Conservation (phyloP, 2,888 invertebrate species). For the Cactoblastis cactorum region DNA sequence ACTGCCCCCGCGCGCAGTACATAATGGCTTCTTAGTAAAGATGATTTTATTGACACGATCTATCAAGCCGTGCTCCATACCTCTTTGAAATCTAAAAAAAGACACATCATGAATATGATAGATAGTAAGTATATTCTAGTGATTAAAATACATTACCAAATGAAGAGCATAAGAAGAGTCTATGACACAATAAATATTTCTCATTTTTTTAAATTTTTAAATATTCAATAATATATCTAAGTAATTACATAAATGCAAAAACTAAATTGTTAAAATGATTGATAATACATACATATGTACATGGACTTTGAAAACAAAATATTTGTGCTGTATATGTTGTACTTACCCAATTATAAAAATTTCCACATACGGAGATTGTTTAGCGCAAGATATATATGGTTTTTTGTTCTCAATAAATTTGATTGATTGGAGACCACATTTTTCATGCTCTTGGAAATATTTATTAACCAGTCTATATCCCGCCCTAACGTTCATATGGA, state of each 20-base stretch:
- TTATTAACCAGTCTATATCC: slow-evolving; percentile 81
- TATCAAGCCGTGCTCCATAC: slow-evolving; percentile 80
- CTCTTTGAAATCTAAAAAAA: slow-evolving; percentile 64
- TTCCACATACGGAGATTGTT: slow-evolving; percentile 77
- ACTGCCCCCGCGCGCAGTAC: slow-evolving; percentile 69
- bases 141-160: no score
- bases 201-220: no score
- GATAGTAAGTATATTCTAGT: no score
- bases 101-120: background rate
- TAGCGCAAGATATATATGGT: slow-evolving; percentile 75
- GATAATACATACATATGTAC: no score
- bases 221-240: no score
- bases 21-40: slow-evolving; percentile 80
- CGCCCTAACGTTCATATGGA: slow-evolving; percentile 78
- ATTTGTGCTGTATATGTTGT: background rate
- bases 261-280: no score
- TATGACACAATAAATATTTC: no score
- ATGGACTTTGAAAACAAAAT: no score
- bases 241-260: no score
- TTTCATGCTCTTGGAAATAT: slow-evolving; percentile 82
- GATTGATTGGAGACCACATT: slow-evolving; percentile 83
- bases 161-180: no score
- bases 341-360: slow-evolving; percentile 78
- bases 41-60: slow-evolving; percentile 71
- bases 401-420: slow-evolving; percentile 66